These are phyloP conservation scores for Protonibea diacanthus DNA, from an alignment of 2,797 vertebrate species.

Conservation along the genomic window DNA sequence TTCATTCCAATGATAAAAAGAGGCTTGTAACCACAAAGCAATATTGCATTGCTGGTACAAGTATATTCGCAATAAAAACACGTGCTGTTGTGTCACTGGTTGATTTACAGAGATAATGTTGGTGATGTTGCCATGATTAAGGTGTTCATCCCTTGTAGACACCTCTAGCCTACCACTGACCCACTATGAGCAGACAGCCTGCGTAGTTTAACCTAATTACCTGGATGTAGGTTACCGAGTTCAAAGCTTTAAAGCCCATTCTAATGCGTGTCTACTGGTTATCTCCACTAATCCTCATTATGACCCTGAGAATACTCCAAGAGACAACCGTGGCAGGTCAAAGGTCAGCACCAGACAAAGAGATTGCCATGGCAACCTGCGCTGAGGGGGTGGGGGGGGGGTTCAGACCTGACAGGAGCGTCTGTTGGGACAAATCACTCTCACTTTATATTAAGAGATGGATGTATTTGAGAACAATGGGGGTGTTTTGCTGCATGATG, in stretches of 20 bases:
- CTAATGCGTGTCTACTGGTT: constrained; percentile 57
- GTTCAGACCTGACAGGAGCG: constrained; percentile 54
- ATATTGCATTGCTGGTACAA: background rate
- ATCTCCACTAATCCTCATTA: constrained; percentile 81
- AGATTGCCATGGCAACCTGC: constrained; percentile 74
- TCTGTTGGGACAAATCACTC: constrained; percentile 66
- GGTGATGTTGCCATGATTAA: constrained; percentile 4
- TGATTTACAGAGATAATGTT: constrained; percentile 5
- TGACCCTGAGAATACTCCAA: constrained; percentile 70
- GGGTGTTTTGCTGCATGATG: constrained; percentile 1
- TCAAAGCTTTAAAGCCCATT: constrained; percentile 63
- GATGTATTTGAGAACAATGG: constrained; percentile 55
- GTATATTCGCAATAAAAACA: background rate
- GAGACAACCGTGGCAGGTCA: constrained; percentile 73
- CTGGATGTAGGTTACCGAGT: constrained; percentile 74
- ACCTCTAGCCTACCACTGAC: constrained; percentile 37
- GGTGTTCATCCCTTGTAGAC: background rate
- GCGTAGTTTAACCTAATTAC: constrained; percentile 74
- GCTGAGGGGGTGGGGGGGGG: constrained; percentile 35
- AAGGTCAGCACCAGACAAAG: constrained; percentile 77
- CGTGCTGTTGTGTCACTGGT: background rate
- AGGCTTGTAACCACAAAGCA: background rate
- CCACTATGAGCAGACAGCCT: constrained; percentile 31
- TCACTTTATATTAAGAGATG: constrained; percentile 56
- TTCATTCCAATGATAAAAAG: background rate